These are phyloP conservation scores for Copsychus sechellarum DNA, from an alignment of 2,113 vertebrate genomes.

Conservation along the genomic window DNA sequence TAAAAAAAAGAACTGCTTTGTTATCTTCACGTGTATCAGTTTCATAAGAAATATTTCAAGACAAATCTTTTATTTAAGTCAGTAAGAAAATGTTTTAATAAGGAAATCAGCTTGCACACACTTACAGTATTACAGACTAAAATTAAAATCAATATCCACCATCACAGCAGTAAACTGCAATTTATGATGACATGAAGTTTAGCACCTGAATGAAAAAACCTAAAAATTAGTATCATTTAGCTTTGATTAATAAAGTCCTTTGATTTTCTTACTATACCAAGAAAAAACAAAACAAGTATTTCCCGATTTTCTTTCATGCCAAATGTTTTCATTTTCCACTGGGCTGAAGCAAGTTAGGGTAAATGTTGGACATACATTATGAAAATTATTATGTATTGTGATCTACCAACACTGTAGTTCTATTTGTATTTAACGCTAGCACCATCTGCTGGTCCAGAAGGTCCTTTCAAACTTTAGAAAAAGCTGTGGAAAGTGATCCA, in stretches of 20 bases:
- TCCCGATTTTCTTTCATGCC: neutral
- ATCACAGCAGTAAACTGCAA: neutral
- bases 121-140: neutral
- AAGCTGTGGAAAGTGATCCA: conserved; percentile 80
- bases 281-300: neutral
- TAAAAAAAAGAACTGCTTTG: neutral
- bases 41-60: neutral
- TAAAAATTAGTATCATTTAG: neutral
- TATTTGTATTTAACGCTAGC: neutral
- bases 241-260: neutral
- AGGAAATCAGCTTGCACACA: neutral
- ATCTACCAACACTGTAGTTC: neutral
- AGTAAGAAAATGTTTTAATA: neutral
- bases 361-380: neutral
- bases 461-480: conserved; percentile 79
- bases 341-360: neutral
- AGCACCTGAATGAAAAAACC: neutral
- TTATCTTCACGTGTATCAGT: neutral
- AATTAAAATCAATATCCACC: neutral
- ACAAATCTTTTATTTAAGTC: neutral
- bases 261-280: neutral
- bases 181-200: neutral
- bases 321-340: neutral
- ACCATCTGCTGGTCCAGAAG: conserved; percentile 62
- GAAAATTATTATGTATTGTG: neutral